Evolutionary conservation across 2,888 invertebrate species (phyloP), one percentile per base, ranked within the genome.

Genomic region (Dendrolimus pini): DNA sequence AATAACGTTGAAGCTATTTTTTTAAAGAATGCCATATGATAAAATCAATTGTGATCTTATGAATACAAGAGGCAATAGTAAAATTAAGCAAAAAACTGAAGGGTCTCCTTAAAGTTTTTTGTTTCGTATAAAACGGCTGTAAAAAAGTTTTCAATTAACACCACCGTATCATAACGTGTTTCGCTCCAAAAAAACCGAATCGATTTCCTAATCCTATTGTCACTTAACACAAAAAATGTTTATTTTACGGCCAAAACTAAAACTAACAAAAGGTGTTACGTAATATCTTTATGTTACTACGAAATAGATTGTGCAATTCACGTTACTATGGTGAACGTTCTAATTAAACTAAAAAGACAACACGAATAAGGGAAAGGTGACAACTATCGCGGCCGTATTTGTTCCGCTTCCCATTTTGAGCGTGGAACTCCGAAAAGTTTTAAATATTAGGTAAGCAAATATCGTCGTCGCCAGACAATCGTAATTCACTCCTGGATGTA

Each of bases 311-410:
- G 47, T 47, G 53, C 54, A 52, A 56, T 56, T 56, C 41, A 56
- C 54, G 54, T 59, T 52, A 59, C 56, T 54, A 56, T 52, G 41
- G 54, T 59, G 56, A 59, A 41, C 47, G 56, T 30, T 56, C 58
- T 59, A 59, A 59, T 59, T 59, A 57, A 41, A 54, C 52, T 59
- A 54, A 56, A 54, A 59, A 54, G 56, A 56, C 41, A 52, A 56
- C 52, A 56, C 42, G 58, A 55, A 52, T 41, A 56, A 54, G 54
- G 54, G 41, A 54, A 56, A 59, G 58, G 58, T 56, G 56, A 59
- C 58, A 56, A 52, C 47, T 53, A 18, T n/a, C 53, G 54, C n/a
- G 53, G 12, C 56, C 58, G 52, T 59, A 59, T 56, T 56, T 59
- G 58, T 56, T 56, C 54, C 55, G 54, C 47, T 47, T 47, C 47